Percentiles rank a stretch among this genome's conserved stretches.
Conservation (phyloP, 2,888 invertebrate species). For the Lasioglossum zephyrum region DNA sequence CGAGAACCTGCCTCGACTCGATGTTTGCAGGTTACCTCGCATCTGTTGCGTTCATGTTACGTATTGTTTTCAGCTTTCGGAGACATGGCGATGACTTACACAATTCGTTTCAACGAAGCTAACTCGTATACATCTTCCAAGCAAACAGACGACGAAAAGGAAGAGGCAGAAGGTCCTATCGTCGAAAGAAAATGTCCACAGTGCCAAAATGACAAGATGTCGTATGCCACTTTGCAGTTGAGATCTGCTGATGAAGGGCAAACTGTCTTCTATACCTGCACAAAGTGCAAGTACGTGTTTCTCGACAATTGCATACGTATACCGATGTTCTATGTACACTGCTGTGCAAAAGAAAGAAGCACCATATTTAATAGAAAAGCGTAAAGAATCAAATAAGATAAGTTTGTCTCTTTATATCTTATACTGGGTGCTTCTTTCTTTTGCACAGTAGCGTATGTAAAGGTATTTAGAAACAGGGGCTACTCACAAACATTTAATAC, state of each 20-base stretch:
- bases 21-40: not conserved
- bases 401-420: too few relatives aligned
- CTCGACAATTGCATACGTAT: conserved; percentile 32
- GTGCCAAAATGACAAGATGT: conserved; percentile 96
- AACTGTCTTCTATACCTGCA: conserved; percentile 98
- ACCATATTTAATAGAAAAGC: too few relatives aligned
- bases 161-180: conserved; percentile 90
- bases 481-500: conserved; percentile 18
- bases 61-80: conserved; percentile 87
- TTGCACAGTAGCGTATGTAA: not conserved
- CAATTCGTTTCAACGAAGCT: conserved; percentile 89
- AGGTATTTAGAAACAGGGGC: not conserved
- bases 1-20: too few relatives aligned
- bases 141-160: conserved; percentile 73
- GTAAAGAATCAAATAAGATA: too few relatives aligned
- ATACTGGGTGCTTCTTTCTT: too few relatives aligned
- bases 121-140: conserved; percentile 83
- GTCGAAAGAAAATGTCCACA: conserved; percentile 93
- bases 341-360: too few relatives aligned
- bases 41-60: conserved; percentile 30
- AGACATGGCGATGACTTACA: conserved; percentile 88
- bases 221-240: conserved; percentile 97
- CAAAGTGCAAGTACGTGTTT: conserved; percentile 92
- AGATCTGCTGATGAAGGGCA: conserved; percentile 99
- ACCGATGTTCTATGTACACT: not conserved